Conservation (phyloP, 2,113 vertebrate species). For the Marcusenius ussheri region DNA sequence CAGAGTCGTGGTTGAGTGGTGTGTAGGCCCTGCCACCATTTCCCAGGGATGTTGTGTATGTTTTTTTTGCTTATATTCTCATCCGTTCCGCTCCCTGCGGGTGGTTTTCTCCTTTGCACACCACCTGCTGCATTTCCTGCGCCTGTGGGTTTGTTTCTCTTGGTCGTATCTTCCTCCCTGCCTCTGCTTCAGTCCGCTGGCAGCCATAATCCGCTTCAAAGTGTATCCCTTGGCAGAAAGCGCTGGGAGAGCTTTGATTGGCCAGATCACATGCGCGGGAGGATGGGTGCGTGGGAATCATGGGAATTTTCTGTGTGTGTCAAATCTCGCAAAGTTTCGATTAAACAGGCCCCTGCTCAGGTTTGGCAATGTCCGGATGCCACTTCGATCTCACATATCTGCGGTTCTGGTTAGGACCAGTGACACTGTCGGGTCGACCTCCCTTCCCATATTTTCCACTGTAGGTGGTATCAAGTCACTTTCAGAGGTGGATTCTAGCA, state of each 20-base stretch:
- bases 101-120: not conserved
- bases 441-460: not conserved
- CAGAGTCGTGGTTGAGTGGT: not conserved
- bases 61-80: not conserved
- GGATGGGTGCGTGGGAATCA: not conserved
- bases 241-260: not conserved
- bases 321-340: not conserved
- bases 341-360: not conserved
- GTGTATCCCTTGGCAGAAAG: not conserved
- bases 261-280: not conserved
- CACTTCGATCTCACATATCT: not conserved
- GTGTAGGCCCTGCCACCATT: not conserved
- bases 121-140: slow-evolving; percentile 1
- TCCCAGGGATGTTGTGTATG: slow-evolving; percentile 12
- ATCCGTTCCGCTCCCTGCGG: not conserved
- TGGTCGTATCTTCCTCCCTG: not conserved
- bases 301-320: not conserved
- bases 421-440: not conserved
- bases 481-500: not conserved
- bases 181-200: not conserved
- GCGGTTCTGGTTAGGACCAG: not conserved
- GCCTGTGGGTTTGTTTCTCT: not conserved
- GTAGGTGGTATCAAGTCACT: not conserved
- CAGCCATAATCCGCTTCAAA: not conserved
- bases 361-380: too few relatives aligned